These are phyloP conservation scores for Rhabdornis inornatus DNA, from an alignment of 2,113 vertebrate genomes.

Conservation along the genomic window DNA sequence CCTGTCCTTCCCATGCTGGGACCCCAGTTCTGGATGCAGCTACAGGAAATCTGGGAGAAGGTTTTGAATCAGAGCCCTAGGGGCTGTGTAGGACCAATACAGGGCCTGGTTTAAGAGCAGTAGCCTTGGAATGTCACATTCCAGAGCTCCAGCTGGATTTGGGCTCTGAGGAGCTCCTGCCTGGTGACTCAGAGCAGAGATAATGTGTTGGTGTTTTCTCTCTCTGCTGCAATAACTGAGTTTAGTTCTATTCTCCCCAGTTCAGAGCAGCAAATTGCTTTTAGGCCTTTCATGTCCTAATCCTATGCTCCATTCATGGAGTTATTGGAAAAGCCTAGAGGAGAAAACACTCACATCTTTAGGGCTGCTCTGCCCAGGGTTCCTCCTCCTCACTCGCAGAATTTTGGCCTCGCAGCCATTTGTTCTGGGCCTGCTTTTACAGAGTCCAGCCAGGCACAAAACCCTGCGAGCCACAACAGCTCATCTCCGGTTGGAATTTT, in stretches of 20 bases:
- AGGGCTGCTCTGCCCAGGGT: neutral
- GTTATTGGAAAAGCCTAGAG: neutral
- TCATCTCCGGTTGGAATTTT: neutral
- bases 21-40: neutral
- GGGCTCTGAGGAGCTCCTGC: neutral
- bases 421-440: neutral
- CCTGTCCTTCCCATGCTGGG: neutral
- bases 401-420: rapidly evolving
- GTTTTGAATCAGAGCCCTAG: neutral
- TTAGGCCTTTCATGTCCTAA: neutral
- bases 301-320: neutral
- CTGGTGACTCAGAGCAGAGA: neutral
- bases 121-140: neutral
- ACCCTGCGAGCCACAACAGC: neutral
- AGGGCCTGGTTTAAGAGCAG: neutral
- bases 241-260: neutral
- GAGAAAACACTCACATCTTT: neutral
- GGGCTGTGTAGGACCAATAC: neutral
- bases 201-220: neutral
- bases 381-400: neutral
- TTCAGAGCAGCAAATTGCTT: neutral
- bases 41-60: neutral
- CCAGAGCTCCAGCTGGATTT: neutral
- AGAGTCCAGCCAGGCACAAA: neutral
- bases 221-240: neutral